phyloP scores from a whole-genome alignment of 2,113 vertebrate species.

The Tyrannus savana region DNA sequence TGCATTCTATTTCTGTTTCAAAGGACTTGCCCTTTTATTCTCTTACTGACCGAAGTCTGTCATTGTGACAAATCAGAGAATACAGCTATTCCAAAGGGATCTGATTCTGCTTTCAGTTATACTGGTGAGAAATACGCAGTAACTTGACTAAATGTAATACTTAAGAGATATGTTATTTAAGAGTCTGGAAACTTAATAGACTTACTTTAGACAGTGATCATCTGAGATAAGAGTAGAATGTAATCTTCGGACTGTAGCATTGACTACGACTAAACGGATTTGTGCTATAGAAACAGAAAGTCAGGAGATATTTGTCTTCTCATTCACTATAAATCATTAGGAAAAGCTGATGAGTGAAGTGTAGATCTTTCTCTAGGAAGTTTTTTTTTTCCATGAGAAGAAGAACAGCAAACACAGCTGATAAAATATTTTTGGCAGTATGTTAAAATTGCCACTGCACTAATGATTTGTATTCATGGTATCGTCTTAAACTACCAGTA shows the following conservation, averaged over 20 bases:
- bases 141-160: not conserved
- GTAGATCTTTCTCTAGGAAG: not conserved
- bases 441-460: not conserved
- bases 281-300: not conserved
- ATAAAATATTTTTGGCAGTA: not conserved
- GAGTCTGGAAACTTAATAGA: not conserved
- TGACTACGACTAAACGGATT: not conserved
- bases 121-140: not conserved
- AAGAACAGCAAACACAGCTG: not conserved
- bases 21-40: not conserved
- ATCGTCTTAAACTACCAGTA: slow-evolving; percentile 14
- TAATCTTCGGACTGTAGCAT: not conserved
- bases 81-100: not conserved
- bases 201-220: not conserved
- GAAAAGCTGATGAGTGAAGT: not conserved
- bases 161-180: not conserved
- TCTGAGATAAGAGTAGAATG: not conserved
- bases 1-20: not conserved
- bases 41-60: not conserved
- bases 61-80: not conserved
- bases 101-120: not conserved
- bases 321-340: not conserved
- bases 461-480: slow-evolving; percentile 48
- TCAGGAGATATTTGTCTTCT: not conserved
- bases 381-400: not conserved